Conservation (phyloP, 2,113 vertebrate species). For the Chinchilla lanigera region DNA sequence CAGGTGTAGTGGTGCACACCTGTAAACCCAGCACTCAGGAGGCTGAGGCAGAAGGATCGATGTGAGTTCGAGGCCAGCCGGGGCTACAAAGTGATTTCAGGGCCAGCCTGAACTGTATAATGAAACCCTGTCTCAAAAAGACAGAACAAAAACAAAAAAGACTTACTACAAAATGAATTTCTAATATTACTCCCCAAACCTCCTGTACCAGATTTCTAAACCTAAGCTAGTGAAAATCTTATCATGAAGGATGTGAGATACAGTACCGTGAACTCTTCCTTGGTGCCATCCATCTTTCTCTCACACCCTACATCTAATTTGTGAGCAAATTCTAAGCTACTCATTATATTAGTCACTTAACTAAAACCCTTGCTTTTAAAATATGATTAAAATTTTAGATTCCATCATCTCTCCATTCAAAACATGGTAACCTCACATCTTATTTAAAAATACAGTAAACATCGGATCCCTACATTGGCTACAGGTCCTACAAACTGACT, state of each 20-base stretch:
- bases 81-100: not conserved
- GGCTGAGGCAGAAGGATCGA: not conserved
- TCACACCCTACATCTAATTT: not conserved
- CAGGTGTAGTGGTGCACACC: not conserved
- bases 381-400: constrained; percentile 15
- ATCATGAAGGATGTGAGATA: not conserved
- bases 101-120: not conserved
- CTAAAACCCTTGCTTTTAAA: not conserved
- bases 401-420: not conserved
- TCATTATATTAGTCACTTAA: not conserved
- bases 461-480: not conserved
- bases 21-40: not conserved
- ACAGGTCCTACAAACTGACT: not conserved
- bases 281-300: not conserved
- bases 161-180: not conserved
- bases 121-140: not conserved
- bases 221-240: not conserved
- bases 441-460: constrained; percentile 26
- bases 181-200: not conserved
- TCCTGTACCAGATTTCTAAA: not conserved
- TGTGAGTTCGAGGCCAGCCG: not conserved
- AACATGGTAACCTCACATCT: constrained; percentile 11
- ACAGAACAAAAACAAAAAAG: not conserved
- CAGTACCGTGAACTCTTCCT: not conserved
- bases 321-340: not conserved